phyloP scores from a whole-genome alignment of 2,113 vertebrate genomes.

The Laticauda laticaudata region DNA sequence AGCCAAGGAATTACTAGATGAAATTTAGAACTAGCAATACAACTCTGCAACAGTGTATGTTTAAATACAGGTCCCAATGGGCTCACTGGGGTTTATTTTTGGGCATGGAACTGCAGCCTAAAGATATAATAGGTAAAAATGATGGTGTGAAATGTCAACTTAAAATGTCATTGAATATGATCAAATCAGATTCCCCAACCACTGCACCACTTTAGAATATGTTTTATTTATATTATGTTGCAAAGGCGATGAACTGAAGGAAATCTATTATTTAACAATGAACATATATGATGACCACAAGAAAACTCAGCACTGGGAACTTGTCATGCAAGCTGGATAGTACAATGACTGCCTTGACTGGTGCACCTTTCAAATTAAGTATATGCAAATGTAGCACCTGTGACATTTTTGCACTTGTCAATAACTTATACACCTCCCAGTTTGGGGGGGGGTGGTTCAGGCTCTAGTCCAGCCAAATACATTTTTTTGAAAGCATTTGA shows the following conservation, averaged over 20 bases:
- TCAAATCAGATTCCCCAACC: background rate
- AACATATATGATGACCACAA: background rate
- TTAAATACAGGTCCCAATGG: background rate
- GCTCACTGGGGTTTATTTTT: background rate
- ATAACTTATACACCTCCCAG: background rate
- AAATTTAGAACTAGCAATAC: background rate
- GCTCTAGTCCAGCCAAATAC: background rate
- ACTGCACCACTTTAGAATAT: background rate
- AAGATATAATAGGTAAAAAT: background rate
- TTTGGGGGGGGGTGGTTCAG: background rate
- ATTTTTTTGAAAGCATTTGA: background rate
- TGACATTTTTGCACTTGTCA: background rate
- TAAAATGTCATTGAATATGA: background rate
- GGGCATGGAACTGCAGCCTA: background rate
- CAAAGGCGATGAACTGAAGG: background rate
- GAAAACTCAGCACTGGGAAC: background rate
- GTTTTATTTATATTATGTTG: background rate
- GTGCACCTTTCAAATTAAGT: background rate
- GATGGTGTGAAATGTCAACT: background rate
- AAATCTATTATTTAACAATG: background rate
- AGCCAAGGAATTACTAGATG: background rate
- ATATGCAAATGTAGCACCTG: background rate
- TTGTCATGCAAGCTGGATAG: background rate
- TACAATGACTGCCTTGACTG: background rate
- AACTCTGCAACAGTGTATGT: background rate